Percentiles rank a stretch among this genome's conserved stretches.
These are phyloP conservation scores for Rhopilema esculentum DNA, from an alignment of 30 jellyfish, hydroid and myxozoan species.

Conservation along the genomic window DNA sequence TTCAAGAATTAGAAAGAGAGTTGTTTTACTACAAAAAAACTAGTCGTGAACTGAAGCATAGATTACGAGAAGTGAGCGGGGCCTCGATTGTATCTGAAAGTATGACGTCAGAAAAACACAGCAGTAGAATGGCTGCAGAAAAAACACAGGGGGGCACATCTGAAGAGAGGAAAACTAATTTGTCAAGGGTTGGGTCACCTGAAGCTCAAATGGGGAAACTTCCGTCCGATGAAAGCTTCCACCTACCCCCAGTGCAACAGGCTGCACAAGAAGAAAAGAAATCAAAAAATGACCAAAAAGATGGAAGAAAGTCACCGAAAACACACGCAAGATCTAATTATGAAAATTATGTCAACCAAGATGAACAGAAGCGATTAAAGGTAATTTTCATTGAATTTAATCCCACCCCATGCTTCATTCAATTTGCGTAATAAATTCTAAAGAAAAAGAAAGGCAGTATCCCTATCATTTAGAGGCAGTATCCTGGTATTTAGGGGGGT, in stretches of 20 bases:
- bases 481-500: neutral
- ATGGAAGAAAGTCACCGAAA: slow-evolving; percentile 51
- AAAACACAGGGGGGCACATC: neutral
- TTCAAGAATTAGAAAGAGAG: slow-evolving; percentile 85
- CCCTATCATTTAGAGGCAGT: neutral
- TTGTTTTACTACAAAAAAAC: slow-evolving; percentile 86
- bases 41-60: slow-evolving; percentile 76
- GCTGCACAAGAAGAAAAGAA: slow-evolving; percentile 54
- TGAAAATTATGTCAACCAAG: slow-evolving; percentile 48
- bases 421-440: too few relatives aligned
- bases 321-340: slow-evolving; percentile 24
- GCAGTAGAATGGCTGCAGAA: slow-evolving; percentile 42
- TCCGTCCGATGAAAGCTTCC: slow-evolving; percentile 50
- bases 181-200: slow-evolving; percentile 42
- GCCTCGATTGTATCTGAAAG: slow-evolving; percentile 42
- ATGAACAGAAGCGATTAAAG: slow-evolving; percentile 64
- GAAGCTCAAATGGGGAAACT: slow-evolving; percentile 28
- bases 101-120: slow-evolving; percentile 29
- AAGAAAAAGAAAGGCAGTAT: neutral
- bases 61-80: slow-evolving; percentile 64
- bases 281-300: slow-evolving; percentile 38
- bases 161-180: slow-evolving; percentile 34
- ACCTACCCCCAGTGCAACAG: slow-evolving; percentile 71
- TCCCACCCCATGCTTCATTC: too few relatives aligned
- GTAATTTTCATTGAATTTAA: slow-evolving; percentile 7